Conservation (phyloP, 2,113 vertebrate genomes). For the Gallinago media region DNA sequence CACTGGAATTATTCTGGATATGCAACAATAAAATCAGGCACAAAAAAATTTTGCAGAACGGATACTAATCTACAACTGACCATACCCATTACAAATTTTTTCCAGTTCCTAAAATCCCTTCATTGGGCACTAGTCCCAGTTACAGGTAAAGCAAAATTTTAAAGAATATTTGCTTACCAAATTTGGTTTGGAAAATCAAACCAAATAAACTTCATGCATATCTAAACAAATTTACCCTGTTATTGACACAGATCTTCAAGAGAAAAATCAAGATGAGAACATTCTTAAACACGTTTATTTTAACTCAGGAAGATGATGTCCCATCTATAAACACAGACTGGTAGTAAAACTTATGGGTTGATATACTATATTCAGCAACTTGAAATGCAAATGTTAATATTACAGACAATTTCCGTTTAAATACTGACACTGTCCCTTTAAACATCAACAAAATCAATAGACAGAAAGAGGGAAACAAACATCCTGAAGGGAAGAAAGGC, state of each 20-base stretch:
- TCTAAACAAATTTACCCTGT: neutral
- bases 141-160: neutral
- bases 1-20: neutral
- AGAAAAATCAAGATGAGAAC: neutral
- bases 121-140: neutral
- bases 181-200: neutral
- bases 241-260: neutral
- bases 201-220: neutral
- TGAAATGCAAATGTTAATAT: neutral
- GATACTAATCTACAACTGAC: neutral
- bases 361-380: neutral
- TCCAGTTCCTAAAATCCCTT: neutral
- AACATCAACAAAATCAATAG: neutral
- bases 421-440: neutral
- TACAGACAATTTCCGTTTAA: neutral
- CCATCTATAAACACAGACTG: neutral
- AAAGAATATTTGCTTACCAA: neutral
- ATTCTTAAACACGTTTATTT: neutral
- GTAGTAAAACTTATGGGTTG: neutral
- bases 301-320: neutral
- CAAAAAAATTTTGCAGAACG: neutral
- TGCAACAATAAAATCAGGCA: neutral
- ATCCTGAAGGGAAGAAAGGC: neutral
- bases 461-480: neutral
- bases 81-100: neutral